Conservation (phyloP, 2,113 vertebrate species). For the Brachyistius frenatus region DNA sequence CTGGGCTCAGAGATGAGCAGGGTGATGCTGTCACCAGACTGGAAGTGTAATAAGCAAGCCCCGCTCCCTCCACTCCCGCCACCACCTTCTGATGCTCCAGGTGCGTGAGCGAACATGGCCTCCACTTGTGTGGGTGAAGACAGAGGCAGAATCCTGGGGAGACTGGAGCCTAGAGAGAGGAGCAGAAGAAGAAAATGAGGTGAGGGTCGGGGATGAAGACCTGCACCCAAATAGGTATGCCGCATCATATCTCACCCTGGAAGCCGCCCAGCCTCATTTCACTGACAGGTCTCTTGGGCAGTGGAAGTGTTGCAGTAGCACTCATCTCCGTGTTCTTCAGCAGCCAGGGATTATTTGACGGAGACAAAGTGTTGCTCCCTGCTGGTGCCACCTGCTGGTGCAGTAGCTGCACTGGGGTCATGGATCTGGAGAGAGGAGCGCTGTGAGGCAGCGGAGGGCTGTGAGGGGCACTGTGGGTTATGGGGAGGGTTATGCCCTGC, state of each 20-base stretch:
- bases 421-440: conserved; percentile 83
- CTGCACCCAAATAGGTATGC: neutral
- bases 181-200: neutral
- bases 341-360: conserved; percentile 70
- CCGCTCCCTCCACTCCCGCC: conserved; percentile 53
- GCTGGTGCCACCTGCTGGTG: conserved; percentile 73
- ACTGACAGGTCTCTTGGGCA: conserved; percentile 83
- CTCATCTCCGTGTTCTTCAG: conserved; percentile 79
- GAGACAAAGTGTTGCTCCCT: conserved; percentile 61
- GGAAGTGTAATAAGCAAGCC: conserved; percentile 86
- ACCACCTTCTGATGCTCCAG: conserved; percentile 58
- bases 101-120: conserved; percentile 82
- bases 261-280: conserved; percentile 83
- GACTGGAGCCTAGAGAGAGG: conserved; percentile 79
- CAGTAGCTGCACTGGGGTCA: conserved; percentile 82
- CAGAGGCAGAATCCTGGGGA: conserved; percentile 84
- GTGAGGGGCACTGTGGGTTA: conserved; percentile 80
- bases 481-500: conserved; percentile 79
- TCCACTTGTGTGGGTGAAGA: conserved; percentile 74
- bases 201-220: neutral
- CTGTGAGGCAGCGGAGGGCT: conserved; percentile 85
- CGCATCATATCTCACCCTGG: conserved; percentile 70
- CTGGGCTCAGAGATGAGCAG: conserved; percentile 88
- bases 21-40: conserved; percentile 83
- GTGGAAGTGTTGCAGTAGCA: conserved; percentile 85